Evolutionary conservation across 2,113 vertebrate genomes (phyloP).

Genomic region (Phrynosoma blainvillii): DNA sequence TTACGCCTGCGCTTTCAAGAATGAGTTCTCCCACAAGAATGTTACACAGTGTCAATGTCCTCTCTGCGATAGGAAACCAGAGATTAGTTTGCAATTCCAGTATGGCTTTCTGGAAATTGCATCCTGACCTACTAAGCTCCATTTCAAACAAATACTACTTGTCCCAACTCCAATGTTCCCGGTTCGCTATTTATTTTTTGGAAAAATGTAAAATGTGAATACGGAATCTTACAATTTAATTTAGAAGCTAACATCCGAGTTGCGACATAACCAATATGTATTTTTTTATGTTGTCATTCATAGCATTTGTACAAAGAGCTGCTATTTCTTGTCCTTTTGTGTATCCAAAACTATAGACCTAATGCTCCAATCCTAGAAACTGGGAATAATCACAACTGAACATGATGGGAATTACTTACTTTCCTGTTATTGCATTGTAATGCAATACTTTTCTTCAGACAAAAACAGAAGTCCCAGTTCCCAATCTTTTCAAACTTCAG

Average conservation of each 20-base stretch:
- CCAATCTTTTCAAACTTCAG: not conserved
- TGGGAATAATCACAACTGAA: not conserved
- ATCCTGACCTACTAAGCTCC: not conserved
- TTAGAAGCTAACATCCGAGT: slow-evolving; percentile 21
- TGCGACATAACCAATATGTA: not conserved
- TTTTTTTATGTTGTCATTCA: slow-evolving; percentile 13
- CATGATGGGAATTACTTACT: too few relatives aligned
- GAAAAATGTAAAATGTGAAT: slow-evolving; percentile 1
- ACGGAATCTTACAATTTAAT: fast-evolving
- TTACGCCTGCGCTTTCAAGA: not conserved
- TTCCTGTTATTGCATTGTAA: too few relatives aligned
- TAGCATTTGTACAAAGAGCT: slow-evolving; percentile 13
- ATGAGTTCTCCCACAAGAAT: slow-evolving; percentile 21
- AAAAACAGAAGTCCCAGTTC: not conserved
- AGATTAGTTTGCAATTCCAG: slow-evolving; percentile 14
- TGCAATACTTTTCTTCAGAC: not conserved
- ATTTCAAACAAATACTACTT: not conserved
- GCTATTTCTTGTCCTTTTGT: slow-evolving; percentile 38
- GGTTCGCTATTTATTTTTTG: not conserved
- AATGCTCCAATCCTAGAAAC: slow-evolving; percentile 7
- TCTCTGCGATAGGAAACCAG: slow-evolving; percentile 2
- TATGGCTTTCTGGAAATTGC: not conserved
- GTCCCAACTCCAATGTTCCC: not conserved
- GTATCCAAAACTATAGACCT: not conserved
- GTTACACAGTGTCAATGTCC: not conserved